Conservation (phyloP, 2,797 vertebrate species). For the Enteromius afrohamiltoni region DNA sequence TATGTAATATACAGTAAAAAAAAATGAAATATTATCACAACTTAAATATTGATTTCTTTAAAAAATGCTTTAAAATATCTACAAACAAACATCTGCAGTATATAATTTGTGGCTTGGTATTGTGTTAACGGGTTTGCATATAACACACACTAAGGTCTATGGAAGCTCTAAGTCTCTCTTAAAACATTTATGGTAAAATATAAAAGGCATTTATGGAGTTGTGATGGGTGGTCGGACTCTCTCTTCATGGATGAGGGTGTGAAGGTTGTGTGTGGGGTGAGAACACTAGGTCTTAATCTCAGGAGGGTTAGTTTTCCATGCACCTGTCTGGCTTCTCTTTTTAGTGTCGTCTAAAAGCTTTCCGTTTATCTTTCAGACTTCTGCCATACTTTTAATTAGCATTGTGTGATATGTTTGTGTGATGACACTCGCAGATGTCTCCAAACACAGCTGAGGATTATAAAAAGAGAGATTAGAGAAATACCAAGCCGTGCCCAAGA, state of each 20-base stretch:
- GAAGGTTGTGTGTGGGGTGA: constrained; percentile 29
- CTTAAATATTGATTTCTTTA: neutral
- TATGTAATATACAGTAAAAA: neutral
- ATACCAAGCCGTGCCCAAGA: constrained; percentile 20
- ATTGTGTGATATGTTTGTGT: constrained; percentile 42
- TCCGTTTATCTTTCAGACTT: constrained; percentile 24
- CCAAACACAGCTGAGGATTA: constrained; percentile 56
- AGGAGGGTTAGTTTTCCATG: constrained; percentile 30
- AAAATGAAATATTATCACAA: neutral
- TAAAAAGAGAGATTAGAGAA: constrained; percentile 46
- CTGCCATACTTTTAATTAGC: constrained; percentile 15
- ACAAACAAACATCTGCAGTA: neutral
- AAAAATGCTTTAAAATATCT: neutral
- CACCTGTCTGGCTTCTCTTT: constrained; percentile 53
- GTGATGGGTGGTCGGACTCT: constrained; percentile 31
- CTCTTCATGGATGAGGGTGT: constrained; percentile 20
- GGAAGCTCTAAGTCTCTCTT: constrained; percentile 5
- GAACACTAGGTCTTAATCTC: constrained; percentile 42
- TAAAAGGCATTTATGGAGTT: constrained; percentile 29
- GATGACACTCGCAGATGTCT: constrained; percentile 29
- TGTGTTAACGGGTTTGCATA: constrained; percentile 20
- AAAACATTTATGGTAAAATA: constrained; percentile 17
- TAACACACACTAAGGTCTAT: neutral
- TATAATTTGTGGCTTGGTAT: neutral
- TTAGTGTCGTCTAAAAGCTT: constrained; percentile 35